Percentiles rank a stretch among this genome's conserved stretches.
Conservation (phyloP, 2,797 vertebrate genomes). For the Nyctalus aviator region DNA sequence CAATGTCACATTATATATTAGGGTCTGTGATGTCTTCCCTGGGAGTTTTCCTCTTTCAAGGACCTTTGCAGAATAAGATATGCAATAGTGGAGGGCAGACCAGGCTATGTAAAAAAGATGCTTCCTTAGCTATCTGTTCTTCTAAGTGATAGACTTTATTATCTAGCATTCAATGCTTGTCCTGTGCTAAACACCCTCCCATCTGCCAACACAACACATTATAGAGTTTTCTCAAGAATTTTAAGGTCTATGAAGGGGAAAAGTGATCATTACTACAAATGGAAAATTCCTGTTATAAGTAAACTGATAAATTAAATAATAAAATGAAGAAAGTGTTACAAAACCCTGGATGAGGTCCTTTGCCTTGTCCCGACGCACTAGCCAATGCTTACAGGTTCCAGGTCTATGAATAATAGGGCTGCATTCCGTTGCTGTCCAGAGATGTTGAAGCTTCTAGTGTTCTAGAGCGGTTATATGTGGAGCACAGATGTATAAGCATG, state of each 20-base stretch:
- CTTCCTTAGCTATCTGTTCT: background rate
- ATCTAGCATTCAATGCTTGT: background rate
- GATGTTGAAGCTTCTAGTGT: background rate
- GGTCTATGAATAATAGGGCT: background rate
- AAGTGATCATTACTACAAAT: background rate
- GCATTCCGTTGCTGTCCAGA: background rate
- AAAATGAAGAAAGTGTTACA: background rate
- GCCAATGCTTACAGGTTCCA: background rate
- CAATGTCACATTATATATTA: background rate
- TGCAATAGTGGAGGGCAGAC: background rate
- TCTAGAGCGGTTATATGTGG: background rate
- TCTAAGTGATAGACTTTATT: background rate
- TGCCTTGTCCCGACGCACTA: background rate
- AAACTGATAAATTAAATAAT: background rate
- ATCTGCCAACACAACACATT: background rate
- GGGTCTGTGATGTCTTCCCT: background rate
- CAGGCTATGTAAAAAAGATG: background rate
- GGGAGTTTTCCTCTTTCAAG: background rate
- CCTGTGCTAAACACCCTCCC: background rate
- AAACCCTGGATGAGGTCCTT: background rate
- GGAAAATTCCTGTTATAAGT: background rate
- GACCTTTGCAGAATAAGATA: background rate
- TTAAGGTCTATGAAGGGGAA: background rate
- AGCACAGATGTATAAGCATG: background rate
- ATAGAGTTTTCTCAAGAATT: conserved; percentile 10